phyloP scores from a whole-genome alignment of 1,140 invertebrate genomes.

The Berghia stephanieae region DNA sequence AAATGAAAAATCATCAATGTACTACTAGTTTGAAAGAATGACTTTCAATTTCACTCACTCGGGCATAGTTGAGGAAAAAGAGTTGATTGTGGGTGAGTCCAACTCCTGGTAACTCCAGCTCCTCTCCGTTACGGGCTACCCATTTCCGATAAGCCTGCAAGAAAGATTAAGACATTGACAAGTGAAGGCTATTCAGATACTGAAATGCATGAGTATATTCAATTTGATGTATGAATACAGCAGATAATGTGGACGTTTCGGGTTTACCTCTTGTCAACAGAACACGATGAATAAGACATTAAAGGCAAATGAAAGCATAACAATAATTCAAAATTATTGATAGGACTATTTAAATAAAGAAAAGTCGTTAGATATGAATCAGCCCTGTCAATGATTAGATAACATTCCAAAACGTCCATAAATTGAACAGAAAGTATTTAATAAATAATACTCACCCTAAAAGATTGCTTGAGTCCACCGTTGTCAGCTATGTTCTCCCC shows the following conservation, averaged over 20 bases:
- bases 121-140: conserved; percentile 56
- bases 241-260: no score
- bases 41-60: conserved; percentile 43
- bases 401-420: no score
- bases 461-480: conserved; percentile 75
- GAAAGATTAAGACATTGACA: not conserved
- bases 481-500: conserved; percentile 79
- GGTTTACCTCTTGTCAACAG: no score
- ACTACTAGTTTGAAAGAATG: not conserved
- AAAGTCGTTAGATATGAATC: no score
- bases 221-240: no score
- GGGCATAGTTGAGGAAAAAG: conserved; percentile 74
- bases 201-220: not conserved
- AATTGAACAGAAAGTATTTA: no score
- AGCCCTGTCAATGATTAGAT: no score
- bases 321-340: not conserved
- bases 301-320: not conserved
- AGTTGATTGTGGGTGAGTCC: conserved; percentile 80
- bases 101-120: conserved; percentile 55
- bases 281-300: no score
- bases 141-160: conserved; percentile 57
- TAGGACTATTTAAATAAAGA: not conserved
- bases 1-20: no score
- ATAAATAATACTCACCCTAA: conserved; percentile 66
- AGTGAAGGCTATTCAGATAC: not conserved